A percentile compares a stretch with the other conserved stretches of the same genome.
These are phyloP conservation scores for Drosophila lowei DNA, from an alignment of 1,140 invertebrate genomes.

Conservation along the genomic window DNA sequence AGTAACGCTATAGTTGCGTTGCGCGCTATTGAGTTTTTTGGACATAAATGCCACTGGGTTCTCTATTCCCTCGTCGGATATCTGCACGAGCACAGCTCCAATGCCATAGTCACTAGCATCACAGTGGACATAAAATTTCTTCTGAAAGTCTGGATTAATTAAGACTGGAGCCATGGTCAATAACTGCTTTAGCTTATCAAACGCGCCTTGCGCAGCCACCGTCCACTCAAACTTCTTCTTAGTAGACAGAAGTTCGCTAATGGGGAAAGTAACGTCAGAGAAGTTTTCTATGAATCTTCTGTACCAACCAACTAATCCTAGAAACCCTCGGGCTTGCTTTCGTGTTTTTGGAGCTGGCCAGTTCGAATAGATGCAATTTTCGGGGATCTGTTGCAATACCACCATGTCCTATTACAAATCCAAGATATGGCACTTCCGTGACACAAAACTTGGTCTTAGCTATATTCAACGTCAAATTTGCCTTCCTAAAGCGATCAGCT, in stretches of 20 bases:
- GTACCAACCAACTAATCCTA: conserved; percentile 74
- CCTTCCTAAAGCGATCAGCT: neutral
- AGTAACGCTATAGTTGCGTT: no score
- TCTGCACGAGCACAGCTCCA: no score
- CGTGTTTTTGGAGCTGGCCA: conserved; percentile 30
- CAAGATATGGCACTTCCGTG: conserved; percentile 18
- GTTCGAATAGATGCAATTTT: conserved; percentile 29
- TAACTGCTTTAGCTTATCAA: no score
- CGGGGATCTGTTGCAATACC: conserved; percentile 29
- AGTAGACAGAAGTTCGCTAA: conserved; percentile 3
- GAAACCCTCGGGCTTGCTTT: conserved; percentile 39
- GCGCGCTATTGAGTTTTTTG: no score
- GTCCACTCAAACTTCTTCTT: neutral
- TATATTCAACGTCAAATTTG: neutral
- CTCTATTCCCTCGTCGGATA: no score
- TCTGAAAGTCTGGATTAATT: no score
- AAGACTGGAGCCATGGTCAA: no score
- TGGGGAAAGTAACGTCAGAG: conserved; percentile 27
- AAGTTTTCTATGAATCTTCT: conserved; percentile 77
- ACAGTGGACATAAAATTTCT: no score
- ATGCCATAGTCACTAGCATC: no score
- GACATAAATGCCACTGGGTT: no score
- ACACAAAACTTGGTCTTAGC: conserved; percentile 11
- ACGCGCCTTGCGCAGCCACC: no score
- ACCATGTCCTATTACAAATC: conserved; percentile 33